Base-by-base conservation (phyloP, 2,797 vertebrate species). In the Denticeps clupeoides region DNA sequence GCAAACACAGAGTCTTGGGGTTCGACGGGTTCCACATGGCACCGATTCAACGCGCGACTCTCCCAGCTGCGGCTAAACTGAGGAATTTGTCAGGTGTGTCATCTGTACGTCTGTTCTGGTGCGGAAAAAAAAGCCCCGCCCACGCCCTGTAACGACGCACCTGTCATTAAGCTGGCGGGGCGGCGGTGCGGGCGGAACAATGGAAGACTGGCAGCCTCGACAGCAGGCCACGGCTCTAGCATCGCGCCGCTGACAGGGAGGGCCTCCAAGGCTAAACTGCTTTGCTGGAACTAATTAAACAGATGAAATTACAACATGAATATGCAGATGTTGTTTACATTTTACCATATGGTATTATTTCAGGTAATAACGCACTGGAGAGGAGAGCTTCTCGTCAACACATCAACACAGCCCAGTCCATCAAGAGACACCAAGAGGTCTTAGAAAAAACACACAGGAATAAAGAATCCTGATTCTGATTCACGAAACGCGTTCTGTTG, bases 241-340 rank as follows among this genome's bases (percentile, higher is more conserved):
- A 79, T 87, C 73, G 74, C 74, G 58, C 73, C 80, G 80, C 83
- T 93, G 90, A 97, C 90, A 92, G 90, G 69, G 52, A 85, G 86
- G 90, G 89, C 86, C 89, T 90, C 87, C 77, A 87, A 93, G 93
- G 93, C 90, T 90, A 95, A 93, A 91, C 91, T 91, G 89, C 89
- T 92, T 96, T 93, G 87, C 91, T 93, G 89, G 90, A 97, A 93
- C 92, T 97, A 97, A 98, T 97, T 98, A 97, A 97, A 97, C 89
- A 96, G 90, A 98, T 88, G 88, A 95, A 96, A 93, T 96, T 96
- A 91, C 89, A 88, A 95, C 92, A 96, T 89, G 89, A 93, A 93
- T 94, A 95, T 93, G 91, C 93, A 98, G 91, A 96, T 95, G 90
- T 92, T 95, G 90, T 96, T 96, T 95, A 93, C 89, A 90, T 98